Percentiles rank a stretch among this genome's conserved stretches.
Conservation (phyloP, 2,888 invertebrate species). For the Leptopilina drosophilae region DNA sequence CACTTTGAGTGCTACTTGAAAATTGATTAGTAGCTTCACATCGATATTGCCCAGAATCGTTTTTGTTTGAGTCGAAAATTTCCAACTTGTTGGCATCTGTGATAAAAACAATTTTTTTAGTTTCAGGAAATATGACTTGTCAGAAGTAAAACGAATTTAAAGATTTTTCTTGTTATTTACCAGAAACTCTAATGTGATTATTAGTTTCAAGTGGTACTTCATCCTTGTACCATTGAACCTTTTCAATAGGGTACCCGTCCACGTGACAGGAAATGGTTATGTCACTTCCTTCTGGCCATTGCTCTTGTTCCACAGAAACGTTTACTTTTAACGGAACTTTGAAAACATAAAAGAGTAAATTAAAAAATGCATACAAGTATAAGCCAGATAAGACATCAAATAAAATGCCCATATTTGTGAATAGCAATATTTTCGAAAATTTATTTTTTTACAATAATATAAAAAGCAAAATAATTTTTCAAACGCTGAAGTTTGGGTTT, state of each 20-base stretch:
- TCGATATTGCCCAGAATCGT: constrained; percentile 89
- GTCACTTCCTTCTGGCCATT: constrained; percentile 83
- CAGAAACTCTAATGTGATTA: constrained; percentile 82
- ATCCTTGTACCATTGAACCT: constrained; percentile 90
- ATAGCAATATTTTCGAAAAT: neutral
- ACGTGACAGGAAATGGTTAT: constrained; percentile 86
- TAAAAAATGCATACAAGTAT: neutral
- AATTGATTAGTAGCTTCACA: constrained; percentile 90
- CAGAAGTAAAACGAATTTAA: neutral
- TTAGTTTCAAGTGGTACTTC: constrained; percentile 79
- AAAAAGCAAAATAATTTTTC: too few relatives aligned
- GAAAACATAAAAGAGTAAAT: constrained; percentile 59
- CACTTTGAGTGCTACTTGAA: constrained; percentile 82
- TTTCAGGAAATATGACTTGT: neutral
- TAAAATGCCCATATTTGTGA: neutral
- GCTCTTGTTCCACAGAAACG: constrained; percentile 80
- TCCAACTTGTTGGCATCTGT: constrained; percentile 85
- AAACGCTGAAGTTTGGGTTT: too few relatives aligned
- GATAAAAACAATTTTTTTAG: constrained; percentile 34
- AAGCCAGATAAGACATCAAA: neutral
- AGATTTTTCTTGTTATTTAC: constrained; percentile 75
- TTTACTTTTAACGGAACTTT: constrained; percentile 83
- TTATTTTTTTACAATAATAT: too few relatives aligned
- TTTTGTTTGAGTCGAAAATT: constrained; percentile 81
- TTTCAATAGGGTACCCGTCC: constrained; percentile 87